Evolutionary conservation across 2,797 vertebrate genomes (phyloP), one percentile per base, ranked within the genome.

Genomic region (Lepilemur septentrionalis): DNA sequence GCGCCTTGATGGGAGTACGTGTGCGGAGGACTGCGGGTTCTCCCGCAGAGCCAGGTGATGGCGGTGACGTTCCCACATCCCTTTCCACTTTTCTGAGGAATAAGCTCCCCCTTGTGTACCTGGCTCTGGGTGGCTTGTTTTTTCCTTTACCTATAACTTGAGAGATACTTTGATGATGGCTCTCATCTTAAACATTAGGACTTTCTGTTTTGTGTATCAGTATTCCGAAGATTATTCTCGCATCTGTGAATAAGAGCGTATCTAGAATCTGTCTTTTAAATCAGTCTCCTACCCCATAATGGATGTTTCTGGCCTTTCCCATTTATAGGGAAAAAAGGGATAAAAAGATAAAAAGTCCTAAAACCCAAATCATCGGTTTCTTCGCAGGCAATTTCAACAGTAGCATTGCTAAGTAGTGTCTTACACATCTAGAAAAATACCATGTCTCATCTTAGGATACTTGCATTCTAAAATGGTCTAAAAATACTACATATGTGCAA

Each of bases 31-130:
- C 46, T 13, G 0, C 5, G 2, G 14, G 22, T 38, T 55, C 73
- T 18, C 17, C 32, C 4, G 5, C 0, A 0, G 25, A 11, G 52
- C n/a, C 2, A 30, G 52, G 55, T 0, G 0, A 1, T 0, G 14
- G 7, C 32, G 4, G 25, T 28, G 25, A 59, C 1, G 4, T 38
- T 59, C 65, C 57, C 57, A 4, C 9, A 4, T 30, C 17, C 30
- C 22, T 79, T 20, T 14, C 23, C 30, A 8, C 30, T 6, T 30
- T 38, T n/a, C 38, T 18, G 15, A 22, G 18, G 25, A 46, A 23
- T 25, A 25, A 28, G 38, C 41, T 9, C 12, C 7, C 30, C 12
- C 15, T 84, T 3, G 4, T 5, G 1, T 17, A 17, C 80, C 46
- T 78, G 32, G 32, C 41, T 41, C 46, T 61, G 35, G 14, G 11